A percentile compares a stretch with the other conserved stretches of the same genome.
These are phyloP conservation scores for Mastacembelus armatus DNA, from an alignment of 2,797 vertebrate species.

Conservation along the genomic window DNA sequence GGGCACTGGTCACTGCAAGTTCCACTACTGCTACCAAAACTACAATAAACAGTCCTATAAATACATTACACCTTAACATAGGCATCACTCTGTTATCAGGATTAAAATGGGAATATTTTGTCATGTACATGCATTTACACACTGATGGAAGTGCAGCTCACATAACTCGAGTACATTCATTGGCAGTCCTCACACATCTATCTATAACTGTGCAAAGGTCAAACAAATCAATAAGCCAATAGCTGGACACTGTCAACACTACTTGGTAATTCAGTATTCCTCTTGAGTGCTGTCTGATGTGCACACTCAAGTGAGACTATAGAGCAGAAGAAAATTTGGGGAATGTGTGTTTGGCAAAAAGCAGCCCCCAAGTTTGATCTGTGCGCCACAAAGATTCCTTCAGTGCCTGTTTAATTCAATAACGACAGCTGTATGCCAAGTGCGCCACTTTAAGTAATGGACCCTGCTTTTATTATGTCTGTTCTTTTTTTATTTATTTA, in stretches of 20 bases:
- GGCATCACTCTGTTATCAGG: neutral
- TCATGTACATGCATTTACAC: constrained; percentile 29
- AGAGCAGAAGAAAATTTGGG: constrained; percentile 19
- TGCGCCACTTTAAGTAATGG: constrained; percentile 55
- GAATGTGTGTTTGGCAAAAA: constrained; percentile 9
- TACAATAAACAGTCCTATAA: neutral
- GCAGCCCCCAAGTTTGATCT: constrained; percentile 11
- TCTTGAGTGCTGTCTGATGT: constrained; percentile 24
- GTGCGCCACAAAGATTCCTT: constrained; percentile 8
- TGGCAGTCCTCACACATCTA: constrained; percentile 58
- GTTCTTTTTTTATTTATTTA: constrained; percentile 43
- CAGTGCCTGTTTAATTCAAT: constrained; percentile 38
- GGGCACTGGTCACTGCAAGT: neutral
- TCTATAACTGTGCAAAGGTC: constrained; percentile 72
- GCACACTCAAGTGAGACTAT: constrained; percentile 12
- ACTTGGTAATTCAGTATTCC: constrained; percentile 54
- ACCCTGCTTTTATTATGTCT: constrained; percentile 43
- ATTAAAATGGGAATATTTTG: constrained; percentile 19
- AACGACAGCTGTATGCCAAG: constrained; percentile 48
- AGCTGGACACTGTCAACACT: constrained; percentile 59
- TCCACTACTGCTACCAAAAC: neutral
- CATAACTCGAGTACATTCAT: constrained; percentile 56
- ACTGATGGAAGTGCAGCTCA: constrained; percentile 40
- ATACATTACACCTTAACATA: constrained; percentile 14
- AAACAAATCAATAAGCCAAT: constrained; percentile 65